Evolutionary conservation across 2,797 vertebrate genomes (phyloP).

Genomic region (Glyptemys insculpta): DNA sequence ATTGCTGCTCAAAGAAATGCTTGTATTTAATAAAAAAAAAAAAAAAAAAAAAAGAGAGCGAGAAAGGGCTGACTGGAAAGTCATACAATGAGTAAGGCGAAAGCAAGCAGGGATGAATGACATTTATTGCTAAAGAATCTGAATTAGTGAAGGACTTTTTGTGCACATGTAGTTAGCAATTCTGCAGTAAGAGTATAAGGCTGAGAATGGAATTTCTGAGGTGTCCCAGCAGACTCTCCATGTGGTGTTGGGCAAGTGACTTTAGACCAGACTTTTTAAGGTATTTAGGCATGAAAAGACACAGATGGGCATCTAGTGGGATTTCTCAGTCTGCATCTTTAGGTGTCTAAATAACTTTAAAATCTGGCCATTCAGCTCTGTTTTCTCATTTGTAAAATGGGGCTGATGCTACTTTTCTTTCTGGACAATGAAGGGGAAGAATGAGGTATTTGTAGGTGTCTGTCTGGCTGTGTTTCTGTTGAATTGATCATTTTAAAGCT

Average conservation of each 20-base stretch:
- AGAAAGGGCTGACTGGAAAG: background rate
- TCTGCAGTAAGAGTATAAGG: background rate
- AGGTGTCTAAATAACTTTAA: background rate
- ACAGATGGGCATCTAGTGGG: background rate
- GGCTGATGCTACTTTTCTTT: background rate
- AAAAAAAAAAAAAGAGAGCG: background rate
- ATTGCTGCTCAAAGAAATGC: background rate
- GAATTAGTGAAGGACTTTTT: background rate
- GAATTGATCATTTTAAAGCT: background rate
- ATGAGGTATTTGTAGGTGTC: background rate
- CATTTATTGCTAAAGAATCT: background rate
- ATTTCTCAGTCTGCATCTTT: background rate
- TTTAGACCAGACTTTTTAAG: background rate
- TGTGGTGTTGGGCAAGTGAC: background rate
- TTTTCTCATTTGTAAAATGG: background rate
- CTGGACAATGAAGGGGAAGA: background rate
- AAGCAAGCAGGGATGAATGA: background rate
- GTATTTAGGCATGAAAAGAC: background rate
- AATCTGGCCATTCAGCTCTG: background rate
- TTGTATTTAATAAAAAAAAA: background rate
- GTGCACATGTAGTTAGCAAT: too few relatives aligned
- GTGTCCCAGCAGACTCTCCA: background rate
- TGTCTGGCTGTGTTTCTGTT: background rate
- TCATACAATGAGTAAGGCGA: background rate
- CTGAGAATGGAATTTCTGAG: background rate